Percentiles rank a stretch among this genome's conserved stretches.
Conservation (phyloP, 2,797 vertebrate genomes). For the Catharus ustulatus region DNA sequence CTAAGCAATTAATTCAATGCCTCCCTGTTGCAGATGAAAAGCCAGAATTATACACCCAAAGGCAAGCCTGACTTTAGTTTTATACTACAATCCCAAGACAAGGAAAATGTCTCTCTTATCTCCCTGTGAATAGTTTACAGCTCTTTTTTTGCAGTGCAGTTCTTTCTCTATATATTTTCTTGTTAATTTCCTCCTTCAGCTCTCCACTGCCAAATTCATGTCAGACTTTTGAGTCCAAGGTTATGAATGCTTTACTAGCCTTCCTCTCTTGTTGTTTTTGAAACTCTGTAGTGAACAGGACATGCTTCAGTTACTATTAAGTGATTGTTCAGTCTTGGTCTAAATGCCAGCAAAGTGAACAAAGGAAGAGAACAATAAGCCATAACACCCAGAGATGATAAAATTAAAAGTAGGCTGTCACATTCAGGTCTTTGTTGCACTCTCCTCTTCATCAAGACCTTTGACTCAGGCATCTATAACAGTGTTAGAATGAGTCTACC, state of each 20-base stretch:
- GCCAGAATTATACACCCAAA: neutral
- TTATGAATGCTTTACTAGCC: neutral
- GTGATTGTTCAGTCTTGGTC: neutral
- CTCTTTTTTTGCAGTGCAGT: neutral
- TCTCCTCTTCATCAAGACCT: slow-evolving; percentile 11
- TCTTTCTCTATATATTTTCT: neutral
- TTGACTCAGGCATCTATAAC: slow-evolving; percentile 20
- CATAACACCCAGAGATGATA: neutral
- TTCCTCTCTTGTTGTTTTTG: neutral
- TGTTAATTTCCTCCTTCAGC: neutral
- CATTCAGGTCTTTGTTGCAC: neutral
- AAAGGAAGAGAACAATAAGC: neutral
- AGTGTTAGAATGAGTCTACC: neutral
- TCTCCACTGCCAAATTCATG: neutral
- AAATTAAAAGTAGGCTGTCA: neutral
- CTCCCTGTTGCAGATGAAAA: neutral
- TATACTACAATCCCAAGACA: neutral
- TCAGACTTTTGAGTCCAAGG: neutral
- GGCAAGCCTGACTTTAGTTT: neutral
- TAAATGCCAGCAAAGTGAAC: neutral
- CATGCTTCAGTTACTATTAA: neutral
- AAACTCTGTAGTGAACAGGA: neutral
- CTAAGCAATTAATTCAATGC: neutral
- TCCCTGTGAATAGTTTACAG: neutral
- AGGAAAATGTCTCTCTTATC: neutral